phyloP scores from a whole-genome alignment of 1,140 invertebrate genomes.

The Orchesella cincta region DNA sequence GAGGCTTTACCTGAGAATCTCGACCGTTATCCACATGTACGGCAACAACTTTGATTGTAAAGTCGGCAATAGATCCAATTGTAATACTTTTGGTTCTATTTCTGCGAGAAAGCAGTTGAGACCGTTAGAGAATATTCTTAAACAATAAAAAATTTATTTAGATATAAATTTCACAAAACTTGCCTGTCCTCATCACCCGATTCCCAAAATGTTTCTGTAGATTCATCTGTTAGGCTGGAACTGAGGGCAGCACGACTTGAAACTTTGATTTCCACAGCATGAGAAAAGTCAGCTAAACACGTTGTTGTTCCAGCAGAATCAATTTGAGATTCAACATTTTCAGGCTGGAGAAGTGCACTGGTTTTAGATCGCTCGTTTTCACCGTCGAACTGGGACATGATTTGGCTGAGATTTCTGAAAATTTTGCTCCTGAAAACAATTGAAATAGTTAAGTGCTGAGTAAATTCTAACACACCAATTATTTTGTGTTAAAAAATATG shows the following conservation, averaged over 20 bases:
- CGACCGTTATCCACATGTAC: conserved; percentile 91
- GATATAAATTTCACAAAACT: conserved; percentile 21
- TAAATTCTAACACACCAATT: background rate
- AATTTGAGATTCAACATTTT: conserved; percentile 34
- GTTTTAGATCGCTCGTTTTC: conserved; percentile 56
- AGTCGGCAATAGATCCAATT: conserved; percentile 61
- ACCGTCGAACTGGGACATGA: conserved; percentile 88
- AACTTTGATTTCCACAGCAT: conserved; percentile 76
- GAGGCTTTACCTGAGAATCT: conserved; percentile 73
- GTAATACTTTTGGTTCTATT: conserved; percentile 84
- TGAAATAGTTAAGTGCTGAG: background rate
- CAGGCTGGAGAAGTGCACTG: conserved; percentile 19
- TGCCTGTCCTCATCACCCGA: conserved; percentile 88
- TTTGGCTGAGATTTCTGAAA: conserved; percentile 95
- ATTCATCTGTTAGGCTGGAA: conserved; percentile 85
- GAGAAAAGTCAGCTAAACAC: conserved; percentile 72
- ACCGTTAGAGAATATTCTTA: conserved; percentile 25
- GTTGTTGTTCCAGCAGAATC: conserved; percentile 52
- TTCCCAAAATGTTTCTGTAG: conserved; percentile 99
- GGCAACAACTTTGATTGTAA: conserved; percentile 62
- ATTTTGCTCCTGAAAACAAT: conserved; percentile 71
- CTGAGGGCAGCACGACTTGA: conserved; percentile 93
- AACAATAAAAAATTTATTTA: conserved; percentile 30
- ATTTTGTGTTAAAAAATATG: conserved; percentile 1
- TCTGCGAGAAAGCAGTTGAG: conserved; percentile 51